Percentiles rank a stretch among this genome's conserved stretches.
phyloP scores from a whole-genome alignment of 1,140 invertebrate genomes.

The Drosophila kurseongensis region DNA sequence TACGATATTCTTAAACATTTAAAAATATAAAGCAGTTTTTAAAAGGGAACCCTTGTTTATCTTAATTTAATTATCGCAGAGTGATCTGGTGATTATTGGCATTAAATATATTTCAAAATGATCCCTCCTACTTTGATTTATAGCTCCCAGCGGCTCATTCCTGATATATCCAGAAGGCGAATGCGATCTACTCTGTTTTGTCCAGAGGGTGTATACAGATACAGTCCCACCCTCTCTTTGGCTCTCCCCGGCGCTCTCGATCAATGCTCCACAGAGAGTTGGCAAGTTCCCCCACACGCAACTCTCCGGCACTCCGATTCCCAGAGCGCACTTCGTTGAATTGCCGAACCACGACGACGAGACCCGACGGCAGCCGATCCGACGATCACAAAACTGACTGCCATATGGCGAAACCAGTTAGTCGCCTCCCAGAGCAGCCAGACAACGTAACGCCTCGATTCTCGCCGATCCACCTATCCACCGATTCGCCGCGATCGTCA shows the following conservation, averaged over 20 bases:
- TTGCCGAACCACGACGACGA: conserved; percentile 4
- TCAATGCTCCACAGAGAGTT: neutral
- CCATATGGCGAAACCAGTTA: conserved; percentile 77
- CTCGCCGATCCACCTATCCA: neutral
- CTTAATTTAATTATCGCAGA: too few species aligned
- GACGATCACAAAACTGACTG: conserved; percentile 66
- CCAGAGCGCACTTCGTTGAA: conserved; percentile 2
- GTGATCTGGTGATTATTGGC: neutral
- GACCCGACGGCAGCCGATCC: conserved; percentile 6
- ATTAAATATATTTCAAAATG: neutral
- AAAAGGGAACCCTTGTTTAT: neutral
- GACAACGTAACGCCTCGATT: conserved; percentile 38
- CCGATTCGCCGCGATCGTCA: conserved; percentile 24
- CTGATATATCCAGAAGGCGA: conserved; percentile 30
- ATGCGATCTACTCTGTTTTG: neutral
- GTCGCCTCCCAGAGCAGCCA: conserved; percentile 64
- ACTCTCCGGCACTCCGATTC: conserved; percentile 4
- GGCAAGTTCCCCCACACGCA: neutral
- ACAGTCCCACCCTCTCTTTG: neutral
- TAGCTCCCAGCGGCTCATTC: conserved; percentile 22
- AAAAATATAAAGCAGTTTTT: too few species aligned
- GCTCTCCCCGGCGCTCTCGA: conserved; percentile 9
- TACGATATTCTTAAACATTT: too few species aligned
- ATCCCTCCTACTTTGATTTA: conserved; percentile 14
- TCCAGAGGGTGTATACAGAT: neutral